Percentiles rank a stretch among this genome's conserved stretches.
These are phyloP conservation scores for Strix aluco DNA, from an alignment of 2,113 vertebrate genomes.

Conservation along the genomic window DNA sequence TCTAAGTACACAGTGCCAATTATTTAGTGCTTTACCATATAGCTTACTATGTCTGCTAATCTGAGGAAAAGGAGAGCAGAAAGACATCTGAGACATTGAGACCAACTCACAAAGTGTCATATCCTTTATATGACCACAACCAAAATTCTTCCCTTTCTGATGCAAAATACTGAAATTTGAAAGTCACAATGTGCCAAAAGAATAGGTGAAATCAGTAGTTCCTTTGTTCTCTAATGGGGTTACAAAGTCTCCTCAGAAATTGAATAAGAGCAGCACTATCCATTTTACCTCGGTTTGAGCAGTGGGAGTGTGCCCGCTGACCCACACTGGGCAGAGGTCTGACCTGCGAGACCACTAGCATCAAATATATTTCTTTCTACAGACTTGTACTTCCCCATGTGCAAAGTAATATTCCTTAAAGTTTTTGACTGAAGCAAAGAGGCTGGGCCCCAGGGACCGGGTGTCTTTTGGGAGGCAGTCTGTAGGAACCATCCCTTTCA, in stretches of 20 bases:
- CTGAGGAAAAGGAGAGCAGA: not conserved
- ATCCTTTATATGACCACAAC: not conserved
- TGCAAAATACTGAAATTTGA: not conserved
- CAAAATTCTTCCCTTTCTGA: not conserved
- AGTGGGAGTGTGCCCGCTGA: no score
- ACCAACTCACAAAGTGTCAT: not conserved
- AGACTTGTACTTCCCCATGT: not conserved
- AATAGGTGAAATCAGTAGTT: not conserved
- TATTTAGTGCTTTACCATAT: not conserved
- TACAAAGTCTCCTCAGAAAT: not conserved
- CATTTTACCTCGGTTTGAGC: not conserved
- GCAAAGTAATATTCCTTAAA: not conserved
- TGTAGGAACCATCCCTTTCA: not conserved
- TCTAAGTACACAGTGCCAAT: not conserved
- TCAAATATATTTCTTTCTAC: not conserved
- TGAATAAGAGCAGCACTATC: not conserved
- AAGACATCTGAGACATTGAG: not conserved
- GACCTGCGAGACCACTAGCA: not conserved
- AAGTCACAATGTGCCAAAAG: not conserved
- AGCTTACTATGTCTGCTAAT: not conserved
- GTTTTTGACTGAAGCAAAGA: not conserved
- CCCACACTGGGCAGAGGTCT: not conserved
- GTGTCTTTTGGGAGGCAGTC: not conserved
- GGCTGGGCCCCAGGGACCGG: no score
- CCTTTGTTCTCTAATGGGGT: not conserved